Evolutionary conservation across 2,888 invertebrate genomes (phyloP).

Genomic region (Matsumyia berberina): DNA sequence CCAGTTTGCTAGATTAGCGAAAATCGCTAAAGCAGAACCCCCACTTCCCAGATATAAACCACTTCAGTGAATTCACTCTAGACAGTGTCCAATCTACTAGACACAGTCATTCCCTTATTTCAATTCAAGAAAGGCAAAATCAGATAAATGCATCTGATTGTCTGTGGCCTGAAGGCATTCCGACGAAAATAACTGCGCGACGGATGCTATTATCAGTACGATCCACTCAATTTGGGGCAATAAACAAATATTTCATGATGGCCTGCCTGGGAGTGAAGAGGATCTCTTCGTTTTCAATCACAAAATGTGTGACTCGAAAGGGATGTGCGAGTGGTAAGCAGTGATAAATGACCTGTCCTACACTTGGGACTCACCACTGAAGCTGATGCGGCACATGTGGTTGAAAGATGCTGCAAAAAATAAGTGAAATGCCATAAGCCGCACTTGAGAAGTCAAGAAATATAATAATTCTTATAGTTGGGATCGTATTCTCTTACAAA

Average conservation of each 20-base stretch:
- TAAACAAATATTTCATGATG: slow-evolving; percentile 37
- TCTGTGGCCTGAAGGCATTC: slow-evolving; percentile 23
- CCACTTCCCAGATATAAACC: slow-evolving; percentile 24
- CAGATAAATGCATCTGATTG: slow-evolving; percentile 65
- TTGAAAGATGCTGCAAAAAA: slow-evolving; percentile 25
- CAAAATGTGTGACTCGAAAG: slow-evolving; percentile 22
- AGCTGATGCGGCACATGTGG: slow-evolving; percentile 14
- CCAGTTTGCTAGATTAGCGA: not conserved
- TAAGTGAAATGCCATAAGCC: not conserved
- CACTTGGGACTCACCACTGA: not conserved
- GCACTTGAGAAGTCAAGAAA: slow-evolving; percentile 12
- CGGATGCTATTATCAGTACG: slow-evolving; percentile 36
- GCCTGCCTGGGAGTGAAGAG: not conserved
- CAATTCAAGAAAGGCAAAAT: slow-evolving; percentile 22
- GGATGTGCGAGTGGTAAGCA: not conserved
- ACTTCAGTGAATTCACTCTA: slow-evolving; percentile 12
- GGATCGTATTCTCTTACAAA: not conserved
- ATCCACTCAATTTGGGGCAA: slow-evolving; percentile 60
- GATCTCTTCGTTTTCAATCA: not conserved
- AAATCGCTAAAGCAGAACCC: not conserved
- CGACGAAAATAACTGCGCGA: slow-evolving; percentile 30
- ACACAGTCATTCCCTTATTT: slow-evolving; percentile 38
- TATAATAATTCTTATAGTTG: too few relatives aligned
- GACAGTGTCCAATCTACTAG: slow-evolving; percentile 42
- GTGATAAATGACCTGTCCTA: slow-evolving; percentile 17